Evolutionary conservation across 2,113 vertebrate genomes (phyloP).

Genomic region (Planiliza haematocheilus): DNA sequence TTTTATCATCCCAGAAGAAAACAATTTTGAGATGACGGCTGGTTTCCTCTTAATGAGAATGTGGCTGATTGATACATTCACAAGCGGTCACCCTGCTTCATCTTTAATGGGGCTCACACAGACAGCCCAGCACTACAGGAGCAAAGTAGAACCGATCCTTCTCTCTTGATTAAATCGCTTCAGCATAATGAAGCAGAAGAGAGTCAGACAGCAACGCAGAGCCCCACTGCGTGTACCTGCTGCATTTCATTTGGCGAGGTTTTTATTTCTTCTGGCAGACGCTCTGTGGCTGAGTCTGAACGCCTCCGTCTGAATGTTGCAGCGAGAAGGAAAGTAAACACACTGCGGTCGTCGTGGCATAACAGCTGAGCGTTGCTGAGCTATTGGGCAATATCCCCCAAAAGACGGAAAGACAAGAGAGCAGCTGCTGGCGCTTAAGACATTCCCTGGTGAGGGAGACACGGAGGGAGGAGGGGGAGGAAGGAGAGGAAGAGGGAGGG

Average conservation of each 20-base stretch:
- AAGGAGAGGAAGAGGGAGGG: conserved; percentile 33
- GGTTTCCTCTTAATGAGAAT: conserved; percentile 5
- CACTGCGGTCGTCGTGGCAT: conserved; percentile 37
- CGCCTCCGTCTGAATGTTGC: not conserved
- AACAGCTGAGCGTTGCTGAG: conserved; percentile 41
- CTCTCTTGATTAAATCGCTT: conserved; percentile 53
- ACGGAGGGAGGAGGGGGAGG: conserved; percentile 13
- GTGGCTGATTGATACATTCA: conserved; percentile 38
- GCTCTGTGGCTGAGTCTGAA: not conserved
- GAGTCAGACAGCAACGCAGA: conserved; percentile 16
- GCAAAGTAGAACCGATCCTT: conserved; percentile 18
- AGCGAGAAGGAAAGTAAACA: conserved; percentile 3
- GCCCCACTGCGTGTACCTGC: conserved; percentile 31
- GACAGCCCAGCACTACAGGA: conserved; percentile 47
- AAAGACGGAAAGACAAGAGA: conserved; percentile 52
- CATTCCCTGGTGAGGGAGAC: conserved; percentile 29
- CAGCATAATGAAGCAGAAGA: conserved; percentile 57
- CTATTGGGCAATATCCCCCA: conserved; percentile 56
- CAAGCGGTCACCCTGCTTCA: conserved; percentile 38
- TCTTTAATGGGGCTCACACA: conserved; percentile 55
- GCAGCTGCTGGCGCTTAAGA: conserved; percentile 63
- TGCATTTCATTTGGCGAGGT: conserved; percentile 37
- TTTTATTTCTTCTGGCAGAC: not conserved
- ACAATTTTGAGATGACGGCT: conserved; percentile 4
- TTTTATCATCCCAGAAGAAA: conserved; percentile 4